Evolutionary conservation across 2,797 vertebrate genomes (phyloP), one percentile per base, ranked within the genome.

Genomic region (Urophycis tenuis): DNA sequence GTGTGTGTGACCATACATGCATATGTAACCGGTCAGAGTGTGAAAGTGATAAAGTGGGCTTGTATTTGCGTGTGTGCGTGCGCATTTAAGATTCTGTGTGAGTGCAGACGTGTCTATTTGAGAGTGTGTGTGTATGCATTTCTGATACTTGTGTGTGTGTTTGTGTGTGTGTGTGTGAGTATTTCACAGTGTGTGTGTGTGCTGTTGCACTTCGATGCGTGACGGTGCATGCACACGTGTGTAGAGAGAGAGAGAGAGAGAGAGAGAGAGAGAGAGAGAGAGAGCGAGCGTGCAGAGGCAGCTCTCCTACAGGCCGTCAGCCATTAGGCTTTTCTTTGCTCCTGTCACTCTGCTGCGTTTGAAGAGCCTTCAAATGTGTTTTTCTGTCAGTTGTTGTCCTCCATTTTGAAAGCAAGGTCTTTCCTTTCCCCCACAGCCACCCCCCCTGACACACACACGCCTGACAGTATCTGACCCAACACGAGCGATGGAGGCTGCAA

Each of bases 341-440:
- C 22, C 53, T 25, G 17, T 22, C 45, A 22, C 45, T 15, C 45
- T 6, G 15, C 45, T 22, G 7, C n/a, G 8, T 64, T 64, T 64
- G 53, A 64, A 64, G 53, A 64, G 53, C 53, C 53, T 64, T 64
- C 53, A 64, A 64, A n/a, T 25, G 53, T 64, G 53, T 64, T 64
- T 53, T 64, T 25, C 53, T 22, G 8, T 64, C 53, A 64, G 49
- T 60, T 60, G 53, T 64, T 64, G 53, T 64, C 53, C 53, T 64
- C 53, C 53, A 64, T 64, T 64, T 64, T 64, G 53, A 64, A 64
- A 64, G 53, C 53, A 64, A 64, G 53, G 53, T 64, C 53, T 64
- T 53, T 25, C 53, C 53, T 14, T 25, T 25, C 53, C 53, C 41
- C 1, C 22, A n/a, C 53, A 8, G 22, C 25, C 53, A 64, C 53